phyloP scores from a whole-genome alignment of 2,888 invertebrate species.

The Pomacea canaliculata region DNA sequence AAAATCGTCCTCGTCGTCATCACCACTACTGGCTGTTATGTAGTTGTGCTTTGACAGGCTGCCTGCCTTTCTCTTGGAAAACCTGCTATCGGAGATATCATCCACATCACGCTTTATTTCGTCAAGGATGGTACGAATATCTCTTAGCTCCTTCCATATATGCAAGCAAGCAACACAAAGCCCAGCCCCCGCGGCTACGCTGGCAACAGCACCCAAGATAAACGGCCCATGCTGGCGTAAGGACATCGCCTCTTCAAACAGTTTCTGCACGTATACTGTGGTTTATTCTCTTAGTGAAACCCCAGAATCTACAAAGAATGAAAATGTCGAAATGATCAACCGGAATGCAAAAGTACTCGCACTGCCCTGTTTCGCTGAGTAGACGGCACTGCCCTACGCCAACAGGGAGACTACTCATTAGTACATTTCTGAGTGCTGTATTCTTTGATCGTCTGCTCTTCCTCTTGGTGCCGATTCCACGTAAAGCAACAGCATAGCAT shows the following conservation, averaged over 20 bases:
- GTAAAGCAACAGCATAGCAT: too few species aligned
- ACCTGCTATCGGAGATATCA: background rate
- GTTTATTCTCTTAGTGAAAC: background rate
- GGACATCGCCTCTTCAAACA: slow-evolving; percentile 31
- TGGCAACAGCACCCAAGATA: slow-evolving; percentile 53
- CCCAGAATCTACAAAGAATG: too few species aligned
- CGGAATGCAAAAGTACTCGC: background rate
- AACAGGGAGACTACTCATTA: too few species aligned
- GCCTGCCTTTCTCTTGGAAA: slow-evolving; percentile 7
- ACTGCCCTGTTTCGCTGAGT: background rate
- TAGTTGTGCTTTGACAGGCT: slow-evolving; percentile 39
- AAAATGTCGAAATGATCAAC: background rate
- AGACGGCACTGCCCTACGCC: too few species aligned
- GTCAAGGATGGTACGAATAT: slow-evolving; percentile 16
- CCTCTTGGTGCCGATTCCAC: too few species aligned
- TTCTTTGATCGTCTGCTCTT: too few species aligned
- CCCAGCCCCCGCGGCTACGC: slow-evolving; percentile 54
- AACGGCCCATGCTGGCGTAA: slow-evolving; percentile 38
- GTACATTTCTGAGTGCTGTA: too few species aligned
- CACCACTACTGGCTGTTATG: slow-evolving; percentile 53
- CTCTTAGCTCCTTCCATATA: slow-evolving; percentile 37
- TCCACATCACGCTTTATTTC: slow-evolving; percentile 6
- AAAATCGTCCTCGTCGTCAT: slow-evolving; percentile 63
- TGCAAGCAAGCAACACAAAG: slow-evolving; percentile 49
- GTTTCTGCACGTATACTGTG: background rate